These are phyloP conservation scores for Rhagophthalmus giganteus DNA, from an alignment of 2,888 invertebrate genomes.

Conservation along the genomic window DNA sequence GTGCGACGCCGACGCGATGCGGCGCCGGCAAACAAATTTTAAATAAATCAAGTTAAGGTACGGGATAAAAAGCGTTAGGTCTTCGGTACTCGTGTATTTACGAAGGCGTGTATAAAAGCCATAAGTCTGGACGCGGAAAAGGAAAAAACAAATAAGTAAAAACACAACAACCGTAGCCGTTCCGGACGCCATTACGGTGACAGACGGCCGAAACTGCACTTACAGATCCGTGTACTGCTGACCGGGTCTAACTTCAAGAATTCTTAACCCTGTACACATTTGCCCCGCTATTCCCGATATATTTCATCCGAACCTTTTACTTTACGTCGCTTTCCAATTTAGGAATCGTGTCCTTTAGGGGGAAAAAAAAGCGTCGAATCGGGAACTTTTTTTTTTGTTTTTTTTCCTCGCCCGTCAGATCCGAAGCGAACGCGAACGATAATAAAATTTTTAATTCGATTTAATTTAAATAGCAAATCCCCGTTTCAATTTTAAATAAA, in stretches of 20 bases:
- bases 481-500: constrained; percentile 19
- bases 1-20: not conserved
- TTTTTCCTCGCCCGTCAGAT: too few species aligned
- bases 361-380: too few species aligned
- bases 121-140: constrained; percentile 41
- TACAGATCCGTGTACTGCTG: constrained; percentile 25
- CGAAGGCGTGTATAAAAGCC: constrained; percentile 43
- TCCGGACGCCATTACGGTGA: constrained; percentile 43
- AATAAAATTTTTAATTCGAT: too few species aligned
- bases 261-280: constrained; percentile 27
- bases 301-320: too few species aligned
- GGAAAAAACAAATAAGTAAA: constrained; percentile 45
- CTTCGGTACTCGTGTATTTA: constrained; percentile 28
- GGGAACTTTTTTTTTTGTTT: too few species aligned
- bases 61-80: constrained; percentile 21
- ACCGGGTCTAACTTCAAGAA: constrained; percentile 17
- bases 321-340: too few species aligned
- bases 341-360: too few species aligned
- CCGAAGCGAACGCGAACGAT: too few species aligned
- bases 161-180: constrained; percentile 38
- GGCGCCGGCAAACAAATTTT: constrained; percentile 26
- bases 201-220: constrained; percentile 40
- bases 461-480: not conserved
- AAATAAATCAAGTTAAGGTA: constrained; percentile 28
- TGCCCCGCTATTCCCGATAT: too few species aligned